Evolutionary conservation across 1,140 invertebrate genomes (phyloP).

Genomic region (Sitobion miscanthi): DNA sequence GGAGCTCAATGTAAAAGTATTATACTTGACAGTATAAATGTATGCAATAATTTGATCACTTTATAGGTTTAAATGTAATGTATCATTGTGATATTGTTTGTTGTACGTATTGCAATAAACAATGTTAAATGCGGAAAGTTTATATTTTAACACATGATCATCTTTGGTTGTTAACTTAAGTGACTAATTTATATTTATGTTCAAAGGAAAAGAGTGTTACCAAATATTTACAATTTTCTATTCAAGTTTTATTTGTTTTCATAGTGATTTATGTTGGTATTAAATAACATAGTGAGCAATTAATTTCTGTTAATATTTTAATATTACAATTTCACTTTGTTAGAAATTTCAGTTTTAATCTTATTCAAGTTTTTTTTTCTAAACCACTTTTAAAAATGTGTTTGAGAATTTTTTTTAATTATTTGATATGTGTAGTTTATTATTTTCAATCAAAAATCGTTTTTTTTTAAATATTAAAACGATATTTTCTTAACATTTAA

Average conservation of each 20-base stretch:
- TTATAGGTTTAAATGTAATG: not conserved
- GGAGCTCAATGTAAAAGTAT: slow-evolving; percentile 14
- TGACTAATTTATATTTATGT: slow-evolving; percentile 6
- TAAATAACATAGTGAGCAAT: not conserved
- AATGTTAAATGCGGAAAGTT: not conserved
- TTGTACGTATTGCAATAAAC: not conserved
- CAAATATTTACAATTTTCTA: slow-evolving; percentile 25
- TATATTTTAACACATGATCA: not conserved
- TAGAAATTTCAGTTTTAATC: not conserved
- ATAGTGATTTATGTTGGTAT: not conserved
- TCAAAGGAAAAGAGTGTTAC: slow-evolving; percentile 23
- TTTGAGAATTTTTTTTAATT: not conserved
- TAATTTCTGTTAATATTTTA: not conserved
- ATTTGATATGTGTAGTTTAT: not conserved
- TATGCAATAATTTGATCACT: slow-evolving; percentile 13
- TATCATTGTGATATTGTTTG: not conserved
- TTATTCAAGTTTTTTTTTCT: not conserved
- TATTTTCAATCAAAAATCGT: not conserved
- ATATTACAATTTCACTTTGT: slow-evolving; percentile 3
- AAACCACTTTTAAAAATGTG: not conserved
- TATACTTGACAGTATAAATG: not conserved
- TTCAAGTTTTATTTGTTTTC: not conserved
- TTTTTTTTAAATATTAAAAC: not conserved
- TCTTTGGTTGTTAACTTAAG: slow-evolving; percentile 8
- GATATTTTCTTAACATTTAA: not conserved